Evolutionary conservation across 2,888 invertebrate genomes (phyloP).

Genomic region (Leucophenga montana): DNA sequence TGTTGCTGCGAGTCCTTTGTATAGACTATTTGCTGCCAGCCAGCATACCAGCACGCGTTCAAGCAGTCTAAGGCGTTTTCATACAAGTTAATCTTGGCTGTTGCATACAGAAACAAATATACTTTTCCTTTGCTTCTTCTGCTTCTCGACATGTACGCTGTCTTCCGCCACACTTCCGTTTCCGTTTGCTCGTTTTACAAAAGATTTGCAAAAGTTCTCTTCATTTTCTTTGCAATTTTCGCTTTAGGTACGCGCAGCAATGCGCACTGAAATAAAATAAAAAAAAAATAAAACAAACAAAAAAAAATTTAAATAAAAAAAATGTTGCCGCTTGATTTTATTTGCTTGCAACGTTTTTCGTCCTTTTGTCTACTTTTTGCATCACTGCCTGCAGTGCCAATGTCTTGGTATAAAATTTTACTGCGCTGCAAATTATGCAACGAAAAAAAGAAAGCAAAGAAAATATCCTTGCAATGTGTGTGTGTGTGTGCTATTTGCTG

Average conservation of each 20-base stretch:
- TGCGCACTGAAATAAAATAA: neutral
- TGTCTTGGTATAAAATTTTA: constrained; percentile 17
- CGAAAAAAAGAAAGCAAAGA: constrained; percentile 4
- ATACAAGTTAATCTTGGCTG: constrained; percentile 4
- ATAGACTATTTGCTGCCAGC: neutral
- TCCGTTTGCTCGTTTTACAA: constrained; percentile 28
- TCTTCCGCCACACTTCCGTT: constrained; percentile 16
- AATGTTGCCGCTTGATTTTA: neutral
- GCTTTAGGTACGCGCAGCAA: neutral
- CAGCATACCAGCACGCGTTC: no score
- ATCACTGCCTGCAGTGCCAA: neutral
- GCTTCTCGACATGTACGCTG: constrained; percentile 1
- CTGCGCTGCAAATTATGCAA: constrained; percentile 12
- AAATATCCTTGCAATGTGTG: neutral
- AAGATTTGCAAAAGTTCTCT: constrained; percentile 22
- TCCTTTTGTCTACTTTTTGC: neutral
- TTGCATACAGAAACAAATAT: neutral
- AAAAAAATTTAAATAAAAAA: neutral
- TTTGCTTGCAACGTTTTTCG: no score
- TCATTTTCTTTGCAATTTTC: constrained; percentile 13
- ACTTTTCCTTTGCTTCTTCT: neutral
- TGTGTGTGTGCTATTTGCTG: neutral
- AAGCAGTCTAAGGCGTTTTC: neutral
- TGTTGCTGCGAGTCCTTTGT: neutral
- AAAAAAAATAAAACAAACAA: neutral